These are phyloP conservation scores for Agrotis exclamationis DNA, from an alignment of 2,888 invertebrate species.

Conservation along the genomic window DNA sequence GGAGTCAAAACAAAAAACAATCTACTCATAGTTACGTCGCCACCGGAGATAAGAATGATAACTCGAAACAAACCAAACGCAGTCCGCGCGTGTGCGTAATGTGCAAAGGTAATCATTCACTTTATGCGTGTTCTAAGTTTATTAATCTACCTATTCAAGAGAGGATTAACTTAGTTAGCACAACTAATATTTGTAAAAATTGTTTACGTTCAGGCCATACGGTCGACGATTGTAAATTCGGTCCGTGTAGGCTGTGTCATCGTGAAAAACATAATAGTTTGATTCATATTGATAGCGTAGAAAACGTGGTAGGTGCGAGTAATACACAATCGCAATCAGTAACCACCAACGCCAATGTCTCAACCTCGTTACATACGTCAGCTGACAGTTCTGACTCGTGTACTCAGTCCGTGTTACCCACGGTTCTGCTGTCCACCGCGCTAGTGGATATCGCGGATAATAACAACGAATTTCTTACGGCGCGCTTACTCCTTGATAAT, in stretches of 20 bases:
- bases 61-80: neutral
- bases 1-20: too few species aligned
- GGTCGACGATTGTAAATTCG: neutral
- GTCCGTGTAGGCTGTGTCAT: slow-evolving; percentile 2
- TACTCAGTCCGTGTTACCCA: too few species aligned
- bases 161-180: neutral
- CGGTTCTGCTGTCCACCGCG: too few species aligned
- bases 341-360: too few species aligned
- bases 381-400: too few species aligned
- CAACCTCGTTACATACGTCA: too few species aligned
- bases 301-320: too few species aligned
- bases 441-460: too few species aligned
- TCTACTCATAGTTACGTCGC: neutral
- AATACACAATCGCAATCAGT: too few species aligned
- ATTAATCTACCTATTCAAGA: neutral
- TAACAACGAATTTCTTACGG: too few species aligned
- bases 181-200: neutral
- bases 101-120: neutral
- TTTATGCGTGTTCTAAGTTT: neutral
- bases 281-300: neutral
- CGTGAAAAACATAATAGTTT: slow-evolving; percentile 1
- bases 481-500: too few species aligned
- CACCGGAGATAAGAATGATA: neutral
- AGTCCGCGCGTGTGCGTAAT: neutral
- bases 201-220: neutral